phyloP scores from a whole-genome alignment of 2,888 invertebrate species.

The Plebejus melissa region DNA sequence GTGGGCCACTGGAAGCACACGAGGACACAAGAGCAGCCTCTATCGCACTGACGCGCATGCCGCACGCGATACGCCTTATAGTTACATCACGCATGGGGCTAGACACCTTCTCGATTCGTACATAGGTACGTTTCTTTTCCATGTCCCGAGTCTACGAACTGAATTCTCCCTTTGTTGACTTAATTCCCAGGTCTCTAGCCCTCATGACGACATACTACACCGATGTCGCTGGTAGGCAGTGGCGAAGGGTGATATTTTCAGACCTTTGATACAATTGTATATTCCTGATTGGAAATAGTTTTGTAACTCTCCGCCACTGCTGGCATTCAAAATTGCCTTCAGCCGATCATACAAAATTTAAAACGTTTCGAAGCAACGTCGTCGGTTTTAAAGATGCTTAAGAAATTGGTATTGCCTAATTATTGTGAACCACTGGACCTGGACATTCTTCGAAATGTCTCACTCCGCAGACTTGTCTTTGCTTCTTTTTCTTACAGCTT shows the following conservation, averaged over 20 bases:
- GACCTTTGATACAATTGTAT: neutral
- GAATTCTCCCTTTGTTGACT: neutral
- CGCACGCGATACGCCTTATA: slow-evolving; percentile 40
- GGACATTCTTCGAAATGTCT: neutral
- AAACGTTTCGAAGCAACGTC: slow-evolving; percentile 16
- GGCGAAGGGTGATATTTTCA: neutral
- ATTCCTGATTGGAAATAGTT: neutral
- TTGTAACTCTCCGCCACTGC: slow-evolving; percentile 1
- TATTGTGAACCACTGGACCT: neutral
- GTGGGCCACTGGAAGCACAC: slow-evolving; percentile 75
- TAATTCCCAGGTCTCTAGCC: neutral
- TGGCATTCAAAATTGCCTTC: neutral
- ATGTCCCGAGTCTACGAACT: slow-evolving; percentile 41
- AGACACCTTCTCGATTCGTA: neutral
- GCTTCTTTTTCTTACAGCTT: slow-evolving; percentile 5
- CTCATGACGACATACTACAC: neutral
- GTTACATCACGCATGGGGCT: slow-evolving; percentile 5
- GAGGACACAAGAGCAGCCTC: slow-evolving; percentile 61
- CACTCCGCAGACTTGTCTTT: neutral
- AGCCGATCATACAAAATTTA: neutral
- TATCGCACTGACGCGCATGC: slow-evolving; percentile 44
- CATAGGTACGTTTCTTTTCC: slow-evolving; percentile 40
- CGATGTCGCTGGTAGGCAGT: neutral
- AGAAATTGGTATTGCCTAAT: neutral
- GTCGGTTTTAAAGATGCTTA: neutral